Base-by-base conservation (phyloP, 2,113 vertebrate genomes). In the Paraplagusia blochii region DNA sequence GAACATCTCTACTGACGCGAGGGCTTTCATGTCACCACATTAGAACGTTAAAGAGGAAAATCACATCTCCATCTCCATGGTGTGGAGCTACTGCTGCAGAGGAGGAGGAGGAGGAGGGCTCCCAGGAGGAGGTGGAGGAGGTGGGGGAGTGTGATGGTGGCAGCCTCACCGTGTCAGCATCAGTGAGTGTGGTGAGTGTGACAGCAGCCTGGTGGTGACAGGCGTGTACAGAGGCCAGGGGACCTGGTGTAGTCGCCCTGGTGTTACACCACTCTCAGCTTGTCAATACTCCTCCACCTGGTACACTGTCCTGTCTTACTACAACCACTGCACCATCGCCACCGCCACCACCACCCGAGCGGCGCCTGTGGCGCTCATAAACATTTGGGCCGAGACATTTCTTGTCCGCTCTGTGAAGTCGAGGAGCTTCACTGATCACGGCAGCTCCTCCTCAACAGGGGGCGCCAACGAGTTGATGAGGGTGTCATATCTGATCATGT, bases 131-230 rank as follows among this genome's bases (percentile, higher is more conserved):
- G 48, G 68, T 58, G 63, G 72, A 49, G 38, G 51, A 55, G 69
- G 72, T 34, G 66, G 60, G 65, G 69, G 66, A 74, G 77, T 65
- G 79, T 74, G 68, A 66, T 79, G 79, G 82, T 80, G 79, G 69
- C 79, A 82, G 84, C 79, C 77, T 82, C 75, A 69, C 68, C 66
- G 78, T 84, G 82, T 86, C 82, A 82, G 78, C 8, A 58, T 81
- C 67, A 76, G 68, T 62, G 78, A 75, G 57, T 66, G 53, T 66
- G 74, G 69, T 59, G 59, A 63, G 56, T 52, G 75, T 84, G 85
- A 87, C 82, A 79, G 82, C 74, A 80, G 80, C 66, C 77, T 63
- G 76, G 53, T 56, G 74, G 80, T 85, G 87, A 87, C 87, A 86
- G 78, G 79, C 66, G 59, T 66, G 69, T 75, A 69, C 71, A 81